Evolutionary conservation across 2,113 vertebrate genomes (phyloP), one percentile per base, ranked within the genome.

Genomic region (Coryphaenoides rupestris): DNA sequence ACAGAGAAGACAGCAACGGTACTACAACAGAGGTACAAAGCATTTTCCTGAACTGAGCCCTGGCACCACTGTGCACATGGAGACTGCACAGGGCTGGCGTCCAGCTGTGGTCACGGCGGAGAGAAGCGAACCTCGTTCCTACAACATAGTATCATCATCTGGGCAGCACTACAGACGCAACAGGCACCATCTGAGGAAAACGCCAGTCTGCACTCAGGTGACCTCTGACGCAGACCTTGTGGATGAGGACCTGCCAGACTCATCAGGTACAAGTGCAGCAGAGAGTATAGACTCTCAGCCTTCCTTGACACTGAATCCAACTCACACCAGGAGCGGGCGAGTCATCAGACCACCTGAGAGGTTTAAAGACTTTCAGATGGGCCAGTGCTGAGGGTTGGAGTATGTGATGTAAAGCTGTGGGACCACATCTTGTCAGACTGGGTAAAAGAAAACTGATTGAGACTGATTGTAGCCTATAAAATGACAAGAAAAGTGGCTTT

Each of bases 41-140:
- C 40, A 9, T 21, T 33, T 69, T 56, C 53, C 46, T 14, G 45
- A n/a, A 21, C 46, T 58, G 45, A 17, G 3, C 16, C 50, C 57
- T 28, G 60, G 60, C 21, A 17, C 1, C 4, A 63, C 70, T 15
- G 75, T 58, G 2, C 55, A 68, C 59, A 67, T 72, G 63, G 24
- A 66, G 17, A 67, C 46, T 49, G 16, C 62, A n/a, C n/a, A n/a
- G n/a, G n/a, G n/a, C n/a, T n/a, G n/a, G n/a, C n/a, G n/a, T n/a
- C n/a, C n/a, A n/a, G n/a, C n/a, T n/a, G n/a, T n/a, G 5, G 70
- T 72, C 16, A 7, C 17, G 1, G 14, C 52, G 40, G 12, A 53
- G 70, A 58, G 21, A 22, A 13, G 2, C n/a, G 64, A 67, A 24
- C 55, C 49, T 14, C 28, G 46, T 1, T 66, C 64, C 26, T 63